Evolutionary conservation across 2,888 invertebrate genomes (phyloP), one percentile per base, ranked within the genome.

Genomic region (Noctua janthe): DNA sequence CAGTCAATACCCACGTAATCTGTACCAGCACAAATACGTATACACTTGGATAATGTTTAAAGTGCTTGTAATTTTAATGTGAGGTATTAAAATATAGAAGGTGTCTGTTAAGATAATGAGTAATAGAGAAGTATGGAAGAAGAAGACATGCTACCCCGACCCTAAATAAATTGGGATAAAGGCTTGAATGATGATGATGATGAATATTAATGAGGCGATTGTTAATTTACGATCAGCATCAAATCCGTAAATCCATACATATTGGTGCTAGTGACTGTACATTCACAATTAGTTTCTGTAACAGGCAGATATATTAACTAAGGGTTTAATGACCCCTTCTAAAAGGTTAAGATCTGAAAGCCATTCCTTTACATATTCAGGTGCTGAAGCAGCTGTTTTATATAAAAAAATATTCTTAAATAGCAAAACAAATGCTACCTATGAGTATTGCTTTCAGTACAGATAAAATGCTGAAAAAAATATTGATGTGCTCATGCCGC

Each of bases 331-430:
- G 96, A 95, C 95, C 95, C 87, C 93, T 90, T 91, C 94, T 96
- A 96, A 97, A 95, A 94, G 93, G 88, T 95, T 96, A 95, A 96
- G 96, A 96, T 97, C 96, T 95, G 95, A 94, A 95, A 94, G 95
- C 95, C 94, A 95, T 95, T 95, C 96, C 95, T 96, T 97, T 97
- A 96, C 96, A 97, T 97, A 97, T 97, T 97, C 97, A 20, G 23
- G 23, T 56, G 23, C 7, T 7, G 20, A 8, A 56, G 51, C 13
- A 15, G 51, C 13, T 51, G 13, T 17, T 39, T 39, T 2, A 4
- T 29, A 29, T 29, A 29, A 51, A 51, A 51, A 51, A 51, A 6
- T 54, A 5, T 54, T 54, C 20, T 20, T 54, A 56, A 23, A 56
- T 56, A 23, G 56, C 56, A 1, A 56, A 8, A 23, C 56, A 54